phyloP scores from a whole-genome alignment of 2,797 vertebrate species.

The Lacerta viridis region DNA sequence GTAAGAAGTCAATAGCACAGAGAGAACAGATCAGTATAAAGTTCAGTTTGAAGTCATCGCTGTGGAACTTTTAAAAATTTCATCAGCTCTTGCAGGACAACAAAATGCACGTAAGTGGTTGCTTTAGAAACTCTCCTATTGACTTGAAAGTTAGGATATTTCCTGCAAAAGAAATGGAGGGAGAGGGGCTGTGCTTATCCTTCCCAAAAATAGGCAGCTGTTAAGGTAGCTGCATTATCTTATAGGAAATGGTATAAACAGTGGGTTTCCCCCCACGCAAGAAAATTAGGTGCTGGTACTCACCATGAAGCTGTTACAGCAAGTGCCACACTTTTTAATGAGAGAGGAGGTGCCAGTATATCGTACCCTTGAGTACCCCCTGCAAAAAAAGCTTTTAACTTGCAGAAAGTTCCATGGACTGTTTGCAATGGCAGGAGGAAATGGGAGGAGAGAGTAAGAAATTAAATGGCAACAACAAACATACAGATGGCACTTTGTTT shows the following conservation, averaged over 20 bases:
- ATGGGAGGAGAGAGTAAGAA: background rate
- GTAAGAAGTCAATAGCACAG: background rate
- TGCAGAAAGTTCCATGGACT: background rate
- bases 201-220: background rate
- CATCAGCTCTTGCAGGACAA: background rate
- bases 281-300: background rate
- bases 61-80: background rate
- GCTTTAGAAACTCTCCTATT: background rate
- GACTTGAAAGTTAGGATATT: background rate
- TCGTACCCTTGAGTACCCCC: no score
- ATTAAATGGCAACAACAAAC: background rate
- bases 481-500: background rate
- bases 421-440: background rate
- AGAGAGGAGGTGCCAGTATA: no score
- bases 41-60: background rate
- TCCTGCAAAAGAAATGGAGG: background rate
- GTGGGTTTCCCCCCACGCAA: no score
- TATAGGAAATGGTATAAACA: background rate
- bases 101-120: background rate
- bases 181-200: background rate
- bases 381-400: no score
- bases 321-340: background rate
- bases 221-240: background rate
- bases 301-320: no score
- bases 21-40: accelerated